Conservation (phyloP, 2,797 vertebrate species). For the Tauraco hartlaubi region DNA sequence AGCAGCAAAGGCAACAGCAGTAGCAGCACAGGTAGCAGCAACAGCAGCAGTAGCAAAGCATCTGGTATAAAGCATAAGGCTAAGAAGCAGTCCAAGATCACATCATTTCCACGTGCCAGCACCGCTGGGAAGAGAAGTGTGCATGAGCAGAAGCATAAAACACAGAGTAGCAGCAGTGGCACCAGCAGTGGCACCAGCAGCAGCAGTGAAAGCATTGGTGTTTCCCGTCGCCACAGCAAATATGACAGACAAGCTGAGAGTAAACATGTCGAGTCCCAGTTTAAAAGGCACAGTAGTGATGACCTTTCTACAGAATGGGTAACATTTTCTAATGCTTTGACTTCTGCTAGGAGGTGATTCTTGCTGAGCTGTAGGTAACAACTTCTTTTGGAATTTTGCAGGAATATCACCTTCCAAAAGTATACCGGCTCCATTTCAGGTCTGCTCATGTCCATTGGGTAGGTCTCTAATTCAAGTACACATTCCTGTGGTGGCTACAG, state of each 20-base stretch:
- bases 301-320: slow-evolving; percentile 25
- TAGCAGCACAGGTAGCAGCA: not conserved
- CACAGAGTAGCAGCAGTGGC: not conserved
- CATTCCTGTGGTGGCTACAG: not conserved
- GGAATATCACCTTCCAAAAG: slow-evolving; percentile 32
- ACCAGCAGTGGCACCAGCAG: not conserved
- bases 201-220: not conserved
- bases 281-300: not conserved
- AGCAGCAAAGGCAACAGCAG: not conserved
- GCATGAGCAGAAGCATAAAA: not conserved
- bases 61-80: not conserved
- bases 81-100: slow-evolving; percentile 22
- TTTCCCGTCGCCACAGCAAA: not conserved
- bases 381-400: slow-evolving; percentile 36
- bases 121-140: not conserved
- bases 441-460: slow-evolving; percentile 23
- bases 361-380: not conserved
- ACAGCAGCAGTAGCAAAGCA: slow-evolving; percentile 4
- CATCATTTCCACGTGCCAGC: not conserved
- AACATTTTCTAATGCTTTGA: not conserved
- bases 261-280: not conserved
- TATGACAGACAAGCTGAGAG: not conserved
- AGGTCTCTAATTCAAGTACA: not conserved
- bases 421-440: slow-evolving; percentile 42
- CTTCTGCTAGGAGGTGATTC: not conserved